Evolutionary conservation across 1,140 invertebrate genomes (phyloP), one percentile per base, ranked within the genome.

Genomic region (Drosophila melanogaster): DNA sequence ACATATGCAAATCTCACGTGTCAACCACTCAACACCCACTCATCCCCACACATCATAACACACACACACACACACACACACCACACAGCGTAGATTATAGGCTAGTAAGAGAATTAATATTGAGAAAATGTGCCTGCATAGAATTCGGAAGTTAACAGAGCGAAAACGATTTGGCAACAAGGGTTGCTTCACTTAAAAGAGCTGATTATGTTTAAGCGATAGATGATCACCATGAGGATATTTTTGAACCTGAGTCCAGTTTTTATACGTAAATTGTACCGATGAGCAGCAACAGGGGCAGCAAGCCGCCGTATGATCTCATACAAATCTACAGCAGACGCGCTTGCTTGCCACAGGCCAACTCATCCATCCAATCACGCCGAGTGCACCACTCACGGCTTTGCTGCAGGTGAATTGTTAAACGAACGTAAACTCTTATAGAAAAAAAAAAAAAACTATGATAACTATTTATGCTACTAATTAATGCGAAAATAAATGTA

Each of bases 61-160:
- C 40, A 43, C 14, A 26, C 44, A 61, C 40, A 43, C 14, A 26
- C 44, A 47, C 30, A 50, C 19, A 60, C 60, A 22, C 19, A 22
- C 19, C 44, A 55, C 15, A 51, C 30, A 53, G 53, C 46, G 55
- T 71, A 64, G 53, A 50, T 38, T 84, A 50, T 50, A 89, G 76
- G 30, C 59, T 55, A 74, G 65, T 74, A 84, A 75, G 59, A 8
- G 83, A 64, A 95, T 97, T 98, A 12, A 98, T 92, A 93, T 97
- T 95, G 4, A 97, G 96, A 90, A 98, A 49, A 73, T 98, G 94
- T 72, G 95, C 93, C 91, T 96, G 95, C 65, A 77, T 69, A 71
- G 43, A 43, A 84, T 61, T 66, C 17, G 37, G 55, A 51, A 64
- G 57, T 73, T 79, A 62, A 71, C 78, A 80, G 38, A 71, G 51